Conservation (phyloP, 1,140 invertebrate species). For the Drosophila sturtevanti region DNA sequence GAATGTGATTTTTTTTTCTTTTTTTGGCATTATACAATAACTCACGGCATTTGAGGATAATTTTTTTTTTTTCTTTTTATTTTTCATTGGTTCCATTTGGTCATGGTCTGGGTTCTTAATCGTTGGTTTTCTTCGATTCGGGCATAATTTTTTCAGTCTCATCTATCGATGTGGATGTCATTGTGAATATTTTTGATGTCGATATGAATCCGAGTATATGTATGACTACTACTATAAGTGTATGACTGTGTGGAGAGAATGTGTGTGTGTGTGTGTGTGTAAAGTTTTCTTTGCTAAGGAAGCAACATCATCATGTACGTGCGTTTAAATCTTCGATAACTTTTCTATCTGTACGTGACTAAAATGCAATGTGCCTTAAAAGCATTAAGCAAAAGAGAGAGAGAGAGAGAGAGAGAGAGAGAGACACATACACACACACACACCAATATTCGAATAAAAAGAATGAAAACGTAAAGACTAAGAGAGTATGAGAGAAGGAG, state of each 20-base stretch:
- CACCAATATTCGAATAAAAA: no score
- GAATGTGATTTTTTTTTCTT: conserved; percentile 35
- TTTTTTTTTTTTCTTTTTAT: conserved; percentile 49
- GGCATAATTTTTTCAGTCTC: no score
- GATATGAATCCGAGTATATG: conserved; percentile 6
- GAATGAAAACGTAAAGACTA: not conserved
- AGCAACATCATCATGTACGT: conserved; percentile 67
- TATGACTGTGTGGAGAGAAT: not conserved
- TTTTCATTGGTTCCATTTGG: not conserved
- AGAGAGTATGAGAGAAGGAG: not conserved
- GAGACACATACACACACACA: no score
- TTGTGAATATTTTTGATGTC: not conserved
- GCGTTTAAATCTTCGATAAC: conserved; percentile 79
- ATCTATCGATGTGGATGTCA: not conserved
- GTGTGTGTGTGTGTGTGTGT: not conserved
- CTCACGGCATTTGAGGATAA: conserved; percentile 73
- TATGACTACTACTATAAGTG: not conserved
- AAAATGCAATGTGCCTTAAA: conserved; percentile 68
- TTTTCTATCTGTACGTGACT: conserved; percentile 71
- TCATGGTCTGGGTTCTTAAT: conserved; percentile 22
- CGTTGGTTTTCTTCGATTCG: no score
- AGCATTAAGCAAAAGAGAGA: conserved; percentile 7
- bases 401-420: not conserved
- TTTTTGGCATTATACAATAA: conserved; percentile 73
- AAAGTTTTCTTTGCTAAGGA: conserved; percentile 40